phyloP scores from a whole-genome alignment of 2,797 vertebrate species.

The Simalia tracyae region DNA sequence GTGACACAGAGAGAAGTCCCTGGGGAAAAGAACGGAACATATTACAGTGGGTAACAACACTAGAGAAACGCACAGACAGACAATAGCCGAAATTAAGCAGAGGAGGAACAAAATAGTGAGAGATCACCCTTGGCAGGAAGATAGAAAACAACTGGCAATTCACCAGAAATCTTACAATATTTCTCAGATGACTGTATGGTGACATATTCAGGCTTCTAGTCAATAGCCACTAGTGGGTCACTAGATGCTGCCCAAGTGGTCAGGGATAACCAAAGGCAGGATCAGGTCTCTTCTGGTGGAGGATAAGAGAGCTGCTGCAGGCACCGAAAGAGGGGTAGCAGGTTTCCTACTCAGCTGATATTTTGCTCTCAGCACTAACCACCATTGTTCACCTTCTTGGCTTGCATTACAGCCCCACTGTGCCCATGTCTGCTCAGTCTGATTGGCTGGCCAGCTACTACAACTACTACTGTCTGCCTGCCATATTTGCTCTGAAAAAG shows the following conservation, averaged over 20 bases:
- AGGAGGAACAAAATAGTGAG: neutral
- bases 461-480: neutral
- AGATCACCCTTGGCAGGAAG: neutral
- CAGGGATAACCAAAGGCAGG: neutral
- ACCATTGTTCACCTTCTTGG: neutral
- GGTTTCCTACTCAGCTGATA: neutral
- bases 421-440: neutral
- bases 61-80: neutral
- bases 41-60: neutral
- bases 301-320: neutral
- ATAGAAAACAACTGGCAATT: neutral
- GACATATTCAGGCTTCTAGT: neutral
- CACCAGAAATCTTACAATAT: neutral
- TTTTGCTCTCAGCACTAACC: neutral
- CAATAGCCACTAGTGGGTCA: neutral
- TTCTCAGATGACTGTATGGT: neutral
- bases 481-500: neutral
- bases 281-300: neutral
- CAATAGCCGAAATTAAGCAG: neutral
- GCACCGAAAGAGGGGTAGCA: neutral
- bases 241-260: neutral
- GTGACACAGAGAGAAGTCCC: neutral
- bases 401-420: neutral
- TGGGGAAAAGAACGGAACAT: neutral
- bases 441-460: neutral